Conservation (phyloP, 2,797 vertebrate genomes). For the Parauchenoglanis ngamensis region DNA sequence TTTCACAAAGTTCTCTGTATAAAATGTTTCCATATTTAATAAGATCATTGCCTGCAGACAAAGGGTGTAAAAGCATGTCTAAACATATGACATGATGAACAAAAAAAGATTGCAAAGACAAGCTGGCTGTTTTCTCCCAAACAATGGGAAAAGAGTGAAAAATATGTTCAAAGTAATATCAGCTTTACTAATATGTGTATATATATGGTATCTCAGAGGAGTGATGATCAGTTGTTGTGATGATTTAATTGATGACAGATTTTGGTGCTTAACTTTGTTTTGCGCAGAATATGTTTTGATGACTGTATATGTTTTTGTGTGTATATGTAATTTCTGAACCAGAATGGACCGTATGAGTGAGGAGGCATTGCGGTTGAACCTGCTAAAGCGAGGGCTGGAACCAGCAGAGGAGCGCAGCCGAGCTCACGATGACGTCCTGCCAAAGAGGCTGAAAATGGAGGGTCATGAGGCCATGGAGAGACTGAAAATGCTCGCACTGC, state of each 20-base stretch:
- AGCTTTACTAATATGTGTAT: too few relatives aligned
- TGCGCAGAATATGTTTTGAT: neutral
- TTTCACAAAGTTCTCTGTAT: neutral
- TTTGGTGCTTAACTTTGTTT: neutral
- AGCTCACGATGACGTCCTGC: constrained; percentile 87
- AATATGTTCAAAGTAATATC: too few relatives aligned
- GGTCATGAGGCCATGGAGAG: constrained; percentile 96
- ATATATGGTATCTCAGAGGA: neutral
- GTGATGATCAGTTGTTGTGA: neutral
- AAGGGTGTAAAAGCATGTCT: neutral
- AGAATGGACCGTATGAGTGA: constrained; percentile 94
- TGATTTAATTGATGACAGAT: neutral
- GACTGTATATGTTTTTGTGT: neutral
- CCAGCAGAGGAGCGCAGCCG: constrained; percentile 75
- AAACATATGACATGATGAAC: neutral
- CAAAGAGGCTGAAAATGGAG: constrained; percentile 92
- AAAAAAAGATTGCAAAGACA: neutral
- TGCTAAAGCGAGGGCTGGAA: constrained; percentile 89
- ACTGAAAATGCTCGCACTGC: constrained; percentile 92
- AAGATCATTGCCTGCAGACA: constrained; percentile 1
- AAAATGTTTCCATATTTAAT: neutral
- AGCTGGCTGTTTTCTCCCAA: neutral
- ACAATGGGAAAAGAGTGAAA: neutral
- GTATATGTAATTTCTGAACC: neutral
- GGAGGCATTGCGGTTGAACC: constrained; percentile 89